These are phyloP conservation scores for Malurus leucopterus DNA, from an alignment of 2,797 vertebrate genomes.

Conservation along the genomic window DNA sequence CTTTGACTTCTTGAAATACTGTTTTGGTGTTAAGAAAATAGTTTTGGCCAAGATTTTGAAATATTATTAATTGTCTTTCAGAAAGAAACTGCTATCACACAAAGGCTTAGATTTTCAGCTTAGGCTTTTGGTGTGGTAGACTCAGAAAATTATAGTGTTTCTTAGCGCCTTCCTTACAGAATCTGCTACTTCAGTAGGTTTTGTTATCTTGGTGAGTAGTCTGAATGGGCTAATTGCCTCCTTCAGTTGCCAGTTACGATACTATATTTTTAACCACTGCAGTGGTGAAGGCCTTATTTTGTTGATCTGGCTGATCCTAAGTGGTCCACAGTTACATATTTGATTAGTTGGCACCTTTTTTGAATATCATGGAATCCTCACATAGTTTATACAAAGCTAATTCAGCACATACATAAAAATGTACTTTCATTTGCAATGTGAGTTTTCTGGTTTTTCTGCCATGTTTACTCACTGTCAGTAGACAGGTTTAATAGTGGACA, in stretches of 20 bases:
- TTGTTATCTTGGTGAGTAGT: neutral
- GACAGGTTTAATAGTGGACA: neutral
- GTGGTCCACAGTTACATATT: neutral
- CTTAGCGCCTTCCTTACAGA: neutral
- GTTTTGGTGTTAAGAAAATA: neutral
- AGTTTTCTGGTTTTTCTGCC: neutral
- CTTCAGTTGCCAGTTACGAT: neutral
- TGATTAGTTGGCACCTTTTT: neutral
- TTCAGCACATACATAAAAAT: neutral
- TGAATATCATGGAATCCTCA: neutral
- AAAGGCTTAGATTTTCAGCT: neutral
- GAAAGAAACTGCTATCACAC: neutral
- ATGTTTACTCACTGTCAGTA: neutral
- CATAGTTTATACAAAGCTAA: neutral
- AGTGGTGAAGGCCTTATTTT: neutral
- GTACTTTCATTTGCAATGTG: neutral
- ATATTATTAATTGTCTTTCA: neutral
- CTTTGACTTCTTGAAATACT: neutral
- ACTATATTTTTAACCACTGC: neutral
- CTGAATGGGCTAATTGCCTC: neutral
- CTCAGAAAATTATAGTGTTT: neutral
- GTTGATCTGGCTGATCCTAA: neutral
- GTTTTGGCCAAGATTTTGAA: neutral
- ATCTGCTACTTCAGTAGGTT: neutral
- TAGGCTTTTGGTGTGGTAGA: neutral